These are phyloP conservation scores for Pegea sp. DNA, from an alignment of 23 tunicate species.

Conservation along the genomic window DNA sequence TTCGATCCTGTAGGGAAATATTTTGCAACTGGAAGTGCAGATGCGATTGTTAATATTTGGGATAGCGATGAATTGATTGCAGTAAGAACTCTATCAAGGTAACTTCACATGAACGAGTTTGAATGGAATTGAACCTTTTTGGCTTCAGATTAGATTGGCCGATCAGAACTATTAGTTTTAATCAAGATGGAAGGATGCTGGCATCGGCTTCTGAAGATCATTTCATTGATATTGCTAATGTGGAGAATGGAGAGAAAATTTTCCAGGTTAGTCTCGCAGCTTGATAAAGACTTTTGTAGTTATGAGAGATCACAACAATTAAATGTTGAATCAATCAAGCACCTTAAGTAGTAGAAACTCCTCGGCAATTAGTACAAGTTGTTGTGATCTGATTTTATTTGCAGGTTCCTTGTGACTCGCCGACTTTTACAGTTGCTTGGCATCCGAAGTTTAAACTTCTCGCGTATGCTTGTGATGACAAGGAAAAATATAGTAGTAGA, in stretches of 20 bases:
- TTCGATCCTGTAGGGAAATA: conserved; percentile 80
- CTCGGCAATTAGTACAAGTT: too few relatives aligned
- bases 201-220: conserved; percentile 98
- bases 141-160: conserved; percentile 88
- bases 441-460: conserved; percentile 65
- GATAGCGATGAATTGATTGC: conserved; percentile 57
- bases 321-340: too few relatives aligned
- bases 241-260: conserved; percentile 52
- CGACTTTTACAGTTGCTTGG: conserved; percentile 97
- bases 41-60: conserved; percentile 88
- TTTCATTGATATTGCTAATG: conserved; percentile 78
- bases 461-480: conserved; percentile 95
- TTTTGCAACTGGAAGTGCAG: conserved; percentile 98
- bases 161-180: conserved; percentile 77
- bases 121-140: background rate
- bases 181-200: conserved; percentile 45
- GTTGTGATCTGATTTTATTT: too few relatives aligned
- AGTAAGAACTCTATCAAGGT: conserved; percentile 82
- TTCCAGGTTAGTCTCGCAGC: conserved; percentile 37
- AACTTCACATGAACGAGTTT: background rate
- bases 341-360: too few relatives aligned
- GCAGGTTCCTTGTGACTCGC: conserved; percentile 75
- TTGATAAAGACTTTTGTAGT: too few relatives aligned
- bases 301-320: too few relatives aligned
- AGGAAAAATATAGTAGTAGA: conserved; percentile 60